phyloP scores from a whole-genome alignment of 1,140 invertebrate genomes.

The Camponotus floridanus region DNA sequence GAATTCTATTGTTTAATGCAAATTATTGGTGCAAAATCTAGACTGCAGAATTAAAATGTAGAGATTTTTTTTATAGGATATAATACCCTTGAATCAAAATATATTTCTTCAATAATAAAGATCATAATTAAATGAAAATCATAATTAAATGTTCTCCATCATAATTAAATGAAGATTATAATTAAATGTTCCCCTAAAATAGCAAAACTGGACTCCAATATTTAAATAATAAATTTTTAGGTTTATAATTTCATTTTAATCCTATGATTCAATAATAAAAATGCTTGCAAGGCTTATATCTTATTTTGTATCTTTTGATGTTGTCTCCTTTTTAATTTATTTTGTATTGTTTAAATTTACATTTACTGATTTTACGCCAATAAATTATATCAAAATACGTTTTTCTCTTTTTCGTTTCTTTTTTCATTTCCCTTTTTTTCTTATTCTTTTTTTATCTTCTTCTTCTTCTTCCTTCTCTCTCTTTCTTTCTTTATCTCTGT shows the following conservation, averaged over 20 bases:
- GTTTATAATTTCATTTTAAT: neutral
- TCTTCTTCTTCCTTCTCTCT: constrained; percentile 3
- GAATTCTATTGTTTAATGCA: constrained; percentile 17
- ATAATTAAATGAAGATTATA: neutral
- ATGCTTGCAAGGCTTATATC: neutral
- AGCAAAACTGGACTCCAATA: neutral
- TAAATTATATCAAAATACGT: constrained; percentile 33
- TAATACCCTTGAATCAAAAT: neutral
- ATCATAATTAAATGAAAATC: neutral
- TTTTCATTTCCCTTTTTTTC: constrained; percentile 6
- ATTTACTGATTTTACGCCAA: constrained; percentile 29
- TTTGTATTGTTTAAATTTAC: constrained; percentile 30
- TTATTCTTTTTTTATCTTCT: neutral
- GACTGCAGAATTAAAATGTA: neutral
- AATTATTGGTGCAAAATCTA: constrained; percentile 16
- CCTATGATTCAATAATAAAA: neutral
- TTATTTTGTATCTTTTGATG: neutral
- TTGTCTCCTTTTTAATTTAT: constrained; percentile 9
- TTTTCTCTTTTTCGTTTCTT: neutral
- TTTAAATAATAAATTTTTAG: neutral
- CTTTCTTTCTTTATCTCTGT: neutral
- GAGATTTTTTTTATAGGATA: neutral
- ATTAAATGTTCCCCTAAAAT: neutral
- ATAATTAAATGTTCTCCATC: neutral
- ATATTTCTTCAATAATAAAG: neutral